phyloP scores from a whole-genome alignment of 92 coral and sea anemone species.

The Desmophyllum pertusum region DNA sequence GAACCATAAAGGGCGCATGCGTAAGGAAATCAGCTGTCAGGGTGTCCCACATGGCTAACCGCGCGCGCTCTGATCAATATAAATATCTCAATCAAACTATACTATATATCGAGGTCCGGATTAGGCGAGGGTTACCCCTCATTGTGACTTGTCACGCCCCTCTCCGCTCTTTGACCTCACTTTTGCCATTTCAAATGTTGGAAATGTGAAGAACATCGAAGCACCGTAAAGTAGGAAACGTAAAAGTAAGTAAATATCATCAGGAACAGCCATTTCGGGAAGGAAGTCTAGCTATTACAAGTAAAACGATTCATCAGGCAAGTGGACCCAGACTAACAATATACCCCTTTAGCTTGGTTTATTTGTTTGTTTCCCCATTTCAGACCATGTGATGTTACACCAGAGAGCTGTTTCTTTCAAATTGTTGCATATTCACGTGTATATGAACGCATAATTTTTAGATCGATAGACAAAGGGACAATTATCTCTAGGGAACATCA shows the following conservation, averaged over 20 bases:
- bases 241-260: neutral
- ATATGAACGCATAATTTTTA: too few species aligned
- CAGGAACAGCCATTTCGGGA: neutral
- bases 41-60: neutral
- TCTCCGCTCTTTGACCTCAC: slow-evolving; percentile 34
- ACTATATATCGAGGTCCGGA: slow-evolving; percentile 7
- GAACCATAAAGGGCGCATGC: slow-evolving; percentile 8
- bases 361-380: too few species aligned
- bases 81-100: neutral
- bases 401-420: too few species aligned
- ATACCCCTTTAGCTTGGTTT: too few species aligned
- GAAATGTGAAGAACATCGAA: neutral
- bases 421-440: too few species aligned
- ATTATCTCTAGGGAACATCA: too few species aligned
- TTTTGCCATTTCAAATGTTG: neutral
- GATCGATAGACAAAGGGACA: too few species aligned
- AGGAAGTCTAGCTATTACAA: too few species aligned
- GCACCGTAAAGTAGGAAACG: neutral
- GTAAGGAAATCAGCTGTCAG: neutral
- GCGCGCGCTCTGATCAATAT: neutral
- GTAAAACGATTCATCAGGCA: too few species aligned
- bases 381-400: too few species aligned
- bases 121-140: slow-evolving; percentile 28
- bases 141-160: slow-evolving; percentile 3
- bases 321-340: too few species aligned